Conservation (phyloP, 2,113 vertebrate species). For the Corythaixoides concolor region DNA sequence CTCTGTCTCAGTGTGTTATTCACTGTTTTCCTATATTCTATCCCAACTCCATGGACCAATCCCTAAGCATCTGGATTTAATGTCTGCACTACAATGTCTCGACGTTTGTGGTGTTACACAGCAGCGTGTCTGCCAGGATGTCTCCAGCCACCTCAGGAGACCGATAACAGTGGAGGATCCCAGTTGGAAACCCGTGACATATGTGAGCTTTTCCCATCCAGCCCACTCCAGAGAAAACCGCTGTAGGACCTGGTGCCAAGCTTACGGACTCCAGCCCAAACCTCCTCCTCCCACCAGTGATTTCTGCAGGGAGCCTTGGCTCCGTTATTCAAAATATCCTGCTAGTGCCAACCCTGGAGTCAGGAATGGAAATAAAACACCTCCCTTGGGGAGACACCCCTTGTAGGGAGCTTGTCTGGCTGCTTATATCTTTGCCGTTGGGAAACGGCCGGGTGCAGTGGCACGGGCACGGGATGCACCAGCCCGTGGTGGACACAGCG, state of each 20-base stretch:
- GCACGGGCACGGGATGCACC: accelerated
- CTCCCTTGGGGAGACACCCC: neutral
- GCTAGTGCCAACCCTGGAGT: neutral
- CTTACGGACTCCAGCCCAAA: neutral
- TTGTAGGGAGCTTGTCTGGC: neutral
- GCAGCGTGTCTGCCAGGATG: neutral
- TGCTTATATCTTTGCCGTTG: neutral
- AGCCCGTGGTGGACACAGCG: accelerated
- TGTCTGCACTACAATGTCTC: accelerated
- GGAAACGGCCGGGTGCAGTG: neutral
- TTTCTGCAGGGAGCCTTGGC: neutral
- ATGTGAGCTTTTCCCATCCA: neutral
- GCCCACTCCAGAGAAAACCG: neutral
- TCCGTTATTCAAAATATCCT: neutral
- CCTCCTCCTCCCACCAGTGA: neutral
- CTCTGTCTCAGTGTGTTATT: neutral
- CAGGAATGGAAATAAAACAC: neutral
- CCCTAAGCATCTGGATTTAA: too few species aligned
- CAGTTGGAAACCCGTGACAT: neutral
- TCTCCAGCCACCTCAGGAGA: neutral
- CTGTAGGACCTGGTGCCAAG: accelerated
- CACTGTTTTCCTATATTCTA: accelerated
- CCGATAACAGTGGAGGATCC: neutral
- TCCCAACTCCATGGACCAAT: accelerated
- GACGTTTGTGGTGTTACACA: accelerated